Evolutionary conservation across 2,113 vertebrate species (phyloP).

Genomic region (Malurus melanocephalus): DNA sequence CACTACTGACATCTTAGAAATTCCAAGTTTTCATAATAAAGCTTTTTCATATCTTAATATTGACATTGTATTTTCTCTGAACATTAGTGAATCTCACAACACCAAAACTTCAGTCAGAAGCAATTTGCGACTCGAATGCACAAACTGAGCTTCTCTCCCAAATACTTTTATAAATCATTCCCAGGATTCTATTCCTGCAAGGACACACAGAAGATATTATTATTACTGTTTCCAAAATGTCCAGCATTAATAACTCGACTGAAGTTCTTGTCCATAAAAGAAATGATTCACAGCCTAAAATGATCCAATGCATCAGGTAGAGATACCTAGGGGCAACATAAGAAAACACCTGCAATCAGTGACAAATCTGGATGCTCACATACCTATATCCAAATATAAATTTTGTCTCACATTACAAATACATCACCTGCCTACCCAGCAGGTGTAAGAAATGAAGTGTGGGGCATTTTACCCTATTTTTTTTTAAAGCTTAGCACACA

Average conservation of each 20-base stretch:
- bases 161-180: neutral
- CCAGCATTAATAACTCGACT: neutral
- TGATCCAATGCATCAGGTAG: neutral
- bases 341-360: neutral
- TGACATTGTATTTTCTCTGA: neutral
- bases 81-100: neutral
- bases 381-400: accelerated
- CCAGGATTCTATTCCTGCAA: neutral
- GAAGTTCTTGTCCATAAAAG: neutral
- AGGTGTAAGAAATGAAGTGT: neutral
- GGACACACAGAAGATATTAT: neutral
- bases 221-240: neutral
- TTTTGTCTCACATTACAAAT: neutral
- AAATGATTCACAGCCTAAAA: neutral
- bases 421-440: neutral
- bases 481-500: neutral
- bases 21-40: neutral
- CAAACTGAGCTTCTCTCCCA: neutral
- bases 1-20: neutral
- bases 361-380: neutral
- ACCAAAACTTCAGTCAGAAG: neutral
- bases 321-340: neutral
- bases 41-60: neutral
- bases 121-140: neutral
- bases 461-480: neutral